Evolutionary conservation across 2,888 invertebrate species (phyloP).

Genomic region (Caprella mutica): DNA sequence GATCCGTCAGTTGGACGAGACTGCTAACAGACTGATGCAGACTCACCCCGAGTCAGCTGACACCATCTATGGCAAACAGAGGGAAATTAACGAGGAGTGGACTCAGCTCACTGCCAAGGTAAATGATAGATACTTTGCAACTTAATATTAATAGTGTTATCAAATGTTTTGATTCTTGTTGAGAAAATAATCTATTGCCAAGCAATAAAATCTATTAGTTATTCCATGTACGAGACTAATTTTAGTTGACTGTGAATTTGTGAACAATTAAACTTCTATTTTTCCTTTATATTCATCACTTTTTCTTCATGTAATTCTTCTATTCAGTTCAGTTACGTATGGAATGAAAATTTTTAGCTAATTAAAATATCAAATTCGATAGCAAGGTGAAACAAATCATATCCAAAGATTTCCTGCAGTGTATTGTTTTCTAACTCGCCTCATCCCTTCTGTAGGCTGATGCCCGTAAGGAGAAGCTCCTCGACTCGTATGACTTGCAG

Average conservation of each 20-base stretch:
- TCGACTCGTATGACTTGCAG: constrained; percentile 96
- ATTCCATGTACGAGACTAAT: too few relatives aligned
- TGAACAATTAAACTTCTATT: too few relatives aligned
- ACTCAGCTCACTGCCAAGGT: constrained; percentile 78
- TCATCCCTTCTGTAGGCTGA: constrained; percentile 52
- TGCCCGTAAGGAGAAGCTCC: constrained; percentile 85
- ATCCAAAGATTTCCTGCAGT: background rate
- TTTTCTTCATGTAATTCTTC: too few relatives aligned
- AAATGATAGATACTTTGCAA: too few relatives aligned
- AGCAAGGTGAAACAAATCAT: background rate
- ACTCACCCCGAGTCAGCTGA: constrained; percentile 98
- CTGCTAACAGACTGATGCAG: constrained; percentile 83
- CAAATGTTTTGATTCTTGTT: too few relatives aligned
- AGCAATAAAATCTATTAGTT: too few relatives aligned
- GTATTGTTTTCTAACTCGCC: background rate
- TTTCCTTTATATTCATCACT: too few relatives aligned
- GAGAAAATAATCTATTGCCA: too few relatives aligned
- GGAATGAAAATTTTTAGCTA: background rate
- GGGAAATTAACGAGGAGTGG: constrained; percentile 97
- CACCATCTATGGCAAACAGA: constrained; percentile 91
- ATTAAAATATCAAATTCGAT: background rate
- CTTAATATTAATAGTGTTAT: too few relatives aligned
- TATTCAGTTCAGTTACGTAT: background rate
- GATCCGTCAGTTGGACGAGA: constrained; percentile 90
- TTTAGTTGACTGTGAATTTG: too few relatives aligned